Percentiles rank a stretch among this genome's conserved stretches.
Conservation (phyloP, 2,888 invertebrate genomes). For the Metacarcinus magister region DNA sequence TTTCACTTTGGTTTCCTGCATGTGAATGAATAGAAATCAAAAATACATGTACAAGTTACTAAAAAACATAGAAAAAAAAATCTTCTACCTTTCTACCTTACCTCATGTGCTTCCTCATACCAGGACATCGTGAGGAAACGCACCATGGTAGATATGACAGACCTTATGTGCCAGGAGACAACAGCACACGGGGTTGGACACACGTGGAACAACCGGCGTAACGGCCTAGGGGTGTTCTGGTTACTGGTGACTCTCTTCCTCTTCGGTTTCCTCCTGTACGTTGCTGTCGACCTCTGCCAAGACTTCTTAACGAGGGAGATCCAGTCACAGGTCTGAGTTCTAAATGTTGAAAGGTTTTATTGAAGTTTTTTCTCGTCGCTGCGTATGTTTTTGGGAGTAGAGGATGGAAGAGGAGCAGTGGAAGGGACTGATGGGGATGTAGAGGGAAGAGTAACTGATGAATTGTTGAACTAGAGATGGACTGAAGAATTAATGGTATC, state of each 20-base stretch:
- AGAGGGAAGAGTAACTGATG: neutral
- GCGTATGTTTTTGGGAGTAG: no score
- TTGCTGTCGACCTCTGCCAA: slow-evolving; percentile 13
- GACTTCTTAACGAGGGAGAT: slow-evolving; percentile 63
- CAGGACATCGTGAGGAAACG: slow-evolving; percentile 66
- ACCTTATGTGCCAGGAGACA: slow-evolving; percentile 71
- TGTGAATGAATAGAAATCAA: neutral
- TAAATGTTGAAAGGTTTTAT: neutral
- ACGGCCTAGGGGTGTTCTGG: slow-evolving; percentile 72
- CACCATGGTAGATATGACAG: slow-evolving; percentile 15
- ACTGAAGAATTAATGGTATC: neutral
- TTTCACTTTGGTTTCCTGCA: neutral
- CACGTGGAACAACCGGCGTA: slow-evolving; percentile 78
- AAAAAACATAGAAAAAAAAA: neutral
- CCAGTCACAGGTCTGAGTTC: slow-evolving; percentile 69
- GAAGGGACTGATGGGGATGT: neutral
- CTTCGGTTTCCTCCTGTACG: slow-evolving; percentile 50
- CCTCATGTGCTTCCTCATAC: neutral
- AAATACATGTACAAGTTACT: neutral
- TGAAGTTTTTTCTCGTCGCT: neutral
- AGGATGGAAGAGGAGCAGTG: neutral
- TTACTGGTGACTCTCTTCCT: slow-evolving; percentile 59
- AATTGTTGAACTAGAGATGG: neutral
- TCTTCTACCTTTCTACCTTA: neutral
- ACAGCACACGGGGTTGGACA: slow-evolving; percentile 75